Evolutionary conservation across 92 coral and sea anemone species (phyloP).

Genomic region (Anthopleura xanthogrammica): DNA sequence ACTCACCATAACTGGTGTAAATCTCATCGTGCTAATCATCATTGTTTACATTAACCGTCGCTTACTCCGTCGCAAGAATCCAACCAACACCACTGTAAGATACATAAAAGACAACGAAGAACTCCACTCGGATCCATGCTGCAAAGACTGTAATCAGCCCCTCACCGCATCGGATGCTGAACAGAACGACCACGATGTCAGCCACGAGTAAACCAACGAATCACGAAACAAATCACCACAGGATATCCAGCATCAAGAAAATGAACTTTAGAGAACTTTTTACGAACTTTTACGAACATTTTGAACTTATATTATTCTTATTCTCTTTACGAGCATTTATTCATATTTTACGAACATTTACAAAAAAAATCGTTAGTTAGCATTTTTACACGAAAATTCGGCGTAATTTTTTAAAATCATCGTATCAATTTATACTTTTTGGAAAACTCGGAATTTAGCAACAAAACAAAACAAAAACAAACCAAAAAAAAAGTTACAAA

Average conservation of each 20-base stretch:
- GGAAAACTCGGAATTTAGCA: constrained; percentile 6
- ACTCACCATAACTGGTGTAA: not conserved
- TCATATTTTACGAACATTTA: not conserved
- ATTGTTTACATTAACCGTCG: not conserved
- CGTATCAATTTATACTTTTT: not conserved
- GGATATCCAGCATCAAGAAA: too few relatives aligned
- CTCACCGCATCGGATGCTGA: constrained; percentile 3
- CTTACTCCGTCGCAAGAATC: not conserved
- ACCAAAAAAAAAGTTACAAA: not conserved
- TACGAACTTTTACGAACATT: constrained; percentile 9
- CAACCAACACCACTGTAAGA: not conserved
- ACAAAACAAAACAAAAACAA: not conserved
- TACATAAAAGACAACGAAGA: not conserved
- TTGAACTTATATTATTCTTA: not conserved
- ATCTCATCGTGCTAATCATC: not conserved
- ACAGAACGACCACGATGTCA: constrained; percentile 7
- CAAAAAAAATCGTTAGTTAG: not conserved
- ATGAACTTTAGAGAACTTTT: not conserved
- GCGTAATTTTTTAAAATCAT: not conserved
- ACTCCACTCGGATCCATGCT: not conserved
- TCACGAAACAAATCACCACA: too few relatives aligned
- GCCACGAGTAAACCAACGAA: not conserved
- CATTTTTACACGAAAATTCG: not conserved
- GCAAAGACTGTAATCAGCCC: constrained; percentile 2
- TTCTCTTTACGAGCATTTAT: not conserved